Evolutionary conservation across 1,140 invertebrate species (phyloP).

Genomic region (Aethina tumida): DNA sequence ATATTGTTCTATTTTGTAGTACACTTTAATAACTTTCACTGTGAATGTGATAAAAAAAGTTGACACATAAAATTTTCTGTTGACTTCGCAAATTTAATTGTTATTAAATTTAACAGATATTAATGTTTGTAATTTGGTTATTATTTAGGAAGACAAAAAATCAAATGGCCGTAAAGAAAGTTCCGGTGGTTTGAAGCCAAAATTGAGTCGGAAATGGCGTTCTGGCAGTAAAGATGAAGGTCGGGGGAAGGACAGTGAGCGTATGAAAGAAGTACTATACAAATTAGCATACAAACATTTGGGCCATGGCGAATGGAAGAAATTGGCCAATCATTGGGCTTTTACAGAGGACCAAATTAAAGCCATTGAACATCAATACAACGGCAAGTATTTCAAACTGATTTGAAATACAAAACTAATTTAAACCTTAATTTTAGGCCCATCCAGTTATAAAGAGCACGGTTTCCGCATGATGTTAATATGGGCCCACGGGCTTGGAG

Average conservation of each 20-base stretch:
- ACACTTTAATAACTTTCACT: too few species aligned
- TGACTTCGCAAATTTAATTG: too few species aligned
- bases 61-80: too few species aligned
- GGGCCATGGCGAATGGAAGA: constrained; percentile 58
- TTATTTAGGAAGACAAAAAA: constrained; percentile 19
- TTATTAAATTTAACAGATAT: too few species aligned
- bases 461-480: constrained; percentile 60
- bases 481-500: constrained; percentile 54
- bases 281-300: constrained; percentile 60
- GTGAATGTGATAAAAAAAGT: too few species aligned
- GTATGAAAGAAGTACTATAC: constrained; percentile 49
- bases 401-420: neutral
- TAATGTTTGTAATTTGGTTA: neutral
- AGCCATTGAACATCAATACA: constrained; percentile 68
- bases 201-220: constrained; percentile 32
- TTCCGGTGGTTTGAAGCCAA: constrained; percentile 24
- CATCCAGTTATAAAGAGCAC: constrained; percentile 65
- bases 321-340: constrained; percentile 57
- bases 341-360: constrained; percentile 63
- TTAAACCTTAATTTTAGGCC: constrained; percentile 41
- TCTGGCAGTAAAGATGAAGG: constrained; percentile 35
- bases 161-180: constrained; percentile 17
- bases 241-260: constrained; percentile 26
- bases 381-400: constrained; percentile 40
- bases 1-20: too few species aligned